phyloP scores from a whole-genome alignment of 2,888 invertebrate species.

The Philhelius pedissequus region DNA sequence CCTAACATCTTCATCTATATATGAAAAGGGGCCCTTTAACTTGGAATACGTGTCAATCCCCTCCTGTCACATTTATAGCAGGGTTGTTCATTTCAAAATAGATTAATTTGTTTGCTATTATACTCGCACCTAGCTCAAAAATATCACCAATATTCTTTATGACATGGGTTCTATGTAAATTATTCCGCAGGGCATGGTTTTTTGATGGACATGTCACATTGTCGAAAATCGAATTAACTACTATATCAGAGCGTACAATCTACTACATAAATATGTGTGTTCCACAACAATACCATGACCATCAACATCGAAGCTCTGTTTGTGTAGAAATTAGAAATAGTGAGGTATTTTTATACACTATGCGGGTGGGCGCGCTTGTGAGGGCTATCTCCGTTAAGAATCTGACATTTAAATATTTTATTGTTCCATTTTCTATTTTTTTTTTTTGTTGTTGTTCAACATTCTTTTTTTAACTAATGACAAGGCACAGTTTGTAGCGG shows the following conservation, averaged over 20 bases:
- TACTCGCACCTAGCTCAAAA: not conserved
- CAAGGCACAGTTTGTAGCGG: not conserved
- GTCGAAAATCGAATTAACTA: constrained; percentile 1
- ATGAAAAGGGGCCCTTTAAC: not conserved
- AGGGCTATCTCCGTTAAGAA: constrained; percentile 11
- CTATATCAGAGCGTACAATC: not conserved
- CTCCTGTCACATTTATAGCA: not conserved
- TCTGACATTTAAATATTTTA: constrained; percentile 44
- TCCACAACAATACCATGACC: not conserved
- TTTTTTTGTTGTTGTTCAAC: not conserved
- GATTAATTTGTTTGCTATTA: not conserved
- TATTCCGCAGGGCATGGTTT: constrained; percentile 22
- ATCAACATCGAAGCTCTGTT: not conserved
- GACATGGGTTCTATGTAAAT: constrained; percentile 16
- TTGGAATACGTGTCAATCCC: not conserved
- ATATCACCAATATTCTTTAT: not conserved
- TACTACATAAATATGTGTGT: too few relatives aligned
- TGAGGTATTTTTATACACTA: not conserved
- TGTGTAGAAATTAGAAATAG: not conserved
- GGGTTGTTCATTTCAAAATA: not conserved
- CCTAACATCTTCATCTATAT: too few relatives aligned
- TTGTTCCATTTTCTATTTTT: constrained; percentile 14
- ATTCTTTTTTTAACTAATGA: constrained; percentile 4
- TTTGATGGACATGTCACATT: constrained; percentile 24
- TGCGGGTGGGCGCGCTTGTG: not conserved